Percentiles rank a stretch among this genome's conserved stretches.
Evolutionary conservation across 2,888 invertebrate species (phyloP).

Genomic region (Athrips mouffetella): DNA sequence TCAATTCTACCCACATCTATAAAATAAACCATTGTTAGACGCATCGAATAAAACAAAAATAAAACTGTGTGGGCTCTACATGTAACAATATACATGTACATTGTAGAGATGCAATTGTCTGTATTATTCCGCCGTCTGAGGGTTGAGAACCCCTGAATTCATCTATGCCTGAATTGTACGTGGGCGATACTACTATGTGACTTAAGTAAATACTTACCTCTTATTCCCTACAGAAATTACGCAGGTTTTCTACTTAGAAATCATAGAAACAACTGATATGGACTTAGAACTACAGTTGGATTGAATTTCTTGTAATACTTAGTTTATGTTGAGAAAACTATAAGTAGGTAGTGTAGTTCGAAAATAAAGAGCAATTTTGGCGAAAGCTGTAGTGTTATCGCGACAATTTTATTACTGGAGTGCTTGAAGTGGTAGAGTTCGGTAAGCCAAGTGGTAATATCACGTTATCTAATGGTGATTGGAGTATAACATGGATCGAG

Average conservation of each 20-base stretch:
- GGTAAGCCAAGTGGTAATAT: slow-evolving; percentile 54
- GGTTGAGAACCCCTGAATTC: slow-evolving; percentile 10
- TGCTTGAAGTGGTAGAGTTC: slow-evolving; percentile 52
- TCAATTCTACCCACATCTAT: too few relatives aligned
- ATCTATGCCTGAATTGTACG: too few relatives aligned
- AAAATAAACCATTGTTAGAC: too few relatives aligned
- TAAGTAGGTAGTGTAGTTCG: too few relatives aligned
- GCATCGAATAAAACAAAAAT: too few relatives aligned
- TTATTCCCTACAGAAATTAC: not conserved
- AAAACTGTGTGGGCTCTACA: too few relatives aligned
- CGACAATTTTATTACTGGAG: slow-evolving; percentile 46
- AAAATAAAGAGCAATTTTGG: not conserved
- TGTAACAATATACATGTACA: too few relatives aligned
- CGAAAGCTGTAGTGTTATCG: slow-evolving; percentile 28
- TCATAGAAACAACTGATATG: too few relatives aligned
- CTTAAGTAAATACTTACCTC: not conserved
- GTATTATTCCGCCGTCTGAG: not conserved
- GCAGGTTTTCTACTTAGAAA: not conserved
- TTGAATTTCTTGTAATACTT: too few relatives aligned
- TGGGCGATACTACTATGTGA: slow-evolving; percentile 42
- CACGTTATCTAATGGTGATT: slow-evolving; percentile 70
- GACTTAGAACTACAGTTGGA: too few relatives aligned
- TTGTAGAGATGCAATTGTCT: too few relatives aligned
- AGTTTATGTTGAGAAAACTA: too few relatives aligned
- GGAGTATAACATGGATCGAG: slow-evolving; percentile 57